These are phyloP conservation scores for Nomada goodeniana DNA, from an alignment of 2,888 invertebrate genomes.

Conservation along the genomic window DNA sequence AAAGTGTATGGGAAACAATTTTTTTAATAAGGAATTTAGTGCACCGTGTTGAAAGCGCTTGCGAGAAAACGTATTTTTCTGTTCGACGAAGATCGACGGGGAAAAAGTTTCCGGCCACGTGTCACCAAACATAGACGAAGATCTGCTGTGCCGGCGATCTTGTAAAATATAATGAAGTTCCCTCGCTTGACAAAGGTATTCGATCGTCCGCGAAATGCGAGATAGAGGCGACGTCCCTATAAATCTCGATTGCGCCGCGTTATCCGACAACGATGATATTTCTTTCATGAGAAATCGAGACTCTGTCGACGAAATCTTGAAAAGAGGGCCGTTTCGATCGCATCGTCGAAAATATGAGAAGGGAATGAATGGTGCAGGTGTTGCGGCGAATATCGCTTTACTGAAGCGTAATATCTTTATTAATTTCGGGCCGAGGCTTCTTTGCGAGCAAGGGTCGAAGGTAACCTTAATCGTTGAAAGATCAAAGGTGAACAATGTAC, in stretches of 20 bases:
- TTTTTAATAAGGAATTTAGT: too few relatives aligned
- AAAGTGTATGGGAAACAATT: too few relatives aligned
- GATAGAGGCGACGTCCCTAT: constrained; percentile 5
- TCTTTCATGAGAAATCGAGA: neutral
- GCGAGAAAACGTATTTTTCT: neutral
- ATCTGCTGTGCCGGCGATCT: constrained; percentile 52
- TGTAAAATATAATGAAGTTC: constrained; percentile 52
- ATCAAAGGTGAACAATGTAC: constrained; percentile 40
- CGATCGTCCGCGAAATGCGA: constrained; percentile 39
- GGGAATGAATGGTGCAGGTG: too few relatives aligned
- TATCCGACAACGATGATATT: neutral
- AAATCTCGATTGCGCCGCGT: constrained; percentile 3
- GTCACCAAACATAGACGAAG: constrained; percentile 49
- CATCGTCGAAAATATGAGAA: neutral
- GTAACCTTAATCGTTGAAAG: constrained; percentile 9
- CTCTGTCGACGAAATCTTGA: neutral
- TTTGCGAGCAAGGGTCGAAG: neutral
- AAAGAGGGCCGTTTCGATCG: too few relatives aligned
- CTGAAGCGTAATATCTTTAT: neutral
- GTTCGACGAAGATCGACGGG: neutral
- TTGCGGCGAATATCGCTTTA: neutral
- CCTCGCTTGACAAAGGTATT: constrained; percentile 51
- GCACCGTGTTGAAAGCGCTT: too few relatives aligned
- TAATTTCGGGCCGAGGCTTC: constrained; percentile 3
- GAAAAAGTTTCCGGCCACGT: constrained; percentile 28